phyloP scores from a whole-genome alignment of 2,888 invertebrate genomes.

The Mimachlamys varia region DNA sequence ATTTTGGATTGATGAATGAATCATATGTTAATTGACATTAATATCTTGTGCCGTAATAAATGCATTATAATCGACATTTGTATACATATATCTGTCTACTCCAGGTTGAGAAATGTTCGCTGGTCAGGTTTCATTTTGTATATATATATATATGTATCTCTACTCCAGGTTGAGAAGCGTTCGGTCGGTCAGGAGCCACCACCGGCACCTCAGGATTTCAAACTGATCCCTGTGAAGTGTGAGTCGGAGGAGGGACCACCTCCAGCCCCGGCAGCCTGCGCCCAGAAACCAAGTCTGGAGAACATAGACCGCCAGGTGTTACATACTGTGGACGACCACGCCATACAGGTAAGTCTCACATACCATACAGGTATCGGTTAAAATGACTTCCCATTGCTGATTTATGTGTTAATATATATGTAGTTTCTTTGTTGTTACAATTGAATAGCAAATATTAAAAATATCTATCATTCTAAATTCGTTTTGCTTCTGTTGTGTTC shows the following conservation, averaged over 20 bases:
- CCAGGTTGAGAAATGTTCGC: no score
- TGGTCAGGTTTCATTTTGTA: no score
- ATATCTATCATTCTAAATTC: no score
- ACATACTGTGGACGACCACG: conserved; percentile 80
- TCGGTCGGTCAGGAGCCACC: conserved; percentile 70
- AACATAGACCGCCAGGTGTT: conserved; percentile 77
- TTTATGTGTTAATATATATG: no score
- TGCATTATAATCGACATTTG: no score
- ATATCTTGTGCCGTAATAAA: no score
- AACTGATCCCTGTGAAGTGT: conserved; percentile 72
- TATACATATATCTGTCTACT: no score
- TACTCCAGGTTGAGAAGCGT: conserved; percentile 64
- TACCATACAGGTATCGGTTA: background rate
- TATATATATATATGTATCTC: background rate
- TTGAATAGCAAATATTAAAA: no score
- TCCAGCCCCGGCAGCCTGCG: conserved; percentile 68
- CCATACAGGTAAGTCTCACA: conserved; percentile 78
- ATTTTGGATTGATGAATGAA: no score
- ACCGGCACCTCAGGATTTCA: conserved; percentile 74
- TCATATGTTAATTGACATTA: no score
- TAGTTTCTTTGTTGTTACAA: no score
- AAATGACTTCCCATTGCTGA: no score
- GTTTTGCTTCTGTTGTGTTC: background rate
- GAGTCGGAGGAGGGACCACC: conserved; percentile 70
- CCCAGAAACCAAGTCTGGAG: conserved; percentile 78